Conservation (phyloP, 2,797 vertebrate genomes). For the Pterois miles region DNA sequence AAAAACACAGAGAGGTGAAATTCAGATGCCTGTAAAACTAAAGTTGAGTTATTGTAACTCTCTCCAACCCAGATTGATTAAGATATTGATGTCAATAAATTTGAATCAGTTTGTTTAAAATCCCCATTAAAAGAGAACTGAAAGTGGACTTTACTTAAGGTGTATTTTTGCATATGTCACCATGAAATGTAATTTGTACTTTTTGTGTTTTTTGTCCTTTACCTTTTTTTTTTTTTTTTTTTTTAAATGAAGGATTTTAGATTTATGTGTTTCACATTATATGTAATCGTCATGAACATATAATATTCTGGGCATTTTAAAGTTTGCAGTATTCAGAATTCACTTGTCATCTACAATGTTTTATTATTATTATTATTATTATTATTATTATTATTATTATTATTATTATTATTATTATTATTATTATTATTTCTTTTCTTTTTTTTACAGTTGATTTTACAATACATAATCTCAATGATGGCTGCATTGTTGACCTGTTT, state of each 20-base stretch:
- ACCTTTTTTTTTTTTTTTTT: not conserved
- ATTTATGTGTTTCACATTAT: constrained; percentile 32
- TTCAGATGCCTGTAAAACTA: constrained; percentile 38
- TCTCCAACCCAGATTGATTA: constrained; percentile 49
- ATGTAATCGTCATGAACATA: constrained; percentile 22
- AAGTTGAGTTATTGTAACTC: constrained; percentile 36
- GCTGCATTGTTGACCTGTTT: constrained; percentile 51
- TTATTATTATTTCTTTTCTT: not conserved
- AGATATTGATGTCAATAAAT: constrained; percentile 75
- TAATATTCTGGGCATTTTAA: constrained; percentile 49
- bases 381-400: not conserved
- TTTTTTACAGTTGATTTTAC: constrained; percentile 32
- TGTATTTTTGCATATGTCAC: constrained; percentile 60
- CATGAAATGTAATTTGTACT: constrained; percentile 7
- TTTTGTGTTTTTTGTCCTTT: too few relatives aligned
- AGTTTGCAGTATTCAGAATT: constrained; percentile 24
- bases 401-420: not conserved
- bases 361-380: not conserved
- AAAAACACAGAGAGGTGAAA: constrained; percentile 32
- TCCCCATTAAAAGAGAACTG: constrained; percentile 66
- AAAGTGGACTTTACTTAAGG: constrained; percentile 46
- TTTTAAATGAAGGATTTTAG: constrained; percentile 22
- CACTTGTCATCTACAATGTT: not conserved
- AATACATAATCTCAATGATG: constrained; percentile 40
- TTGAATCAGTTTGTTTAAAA: constrained; percentile 67